These are phyloP conservation scores for Euzophera pinguis DNA, from an alignment of 2,888 invertebrate species.

Conservation along the genomic window DNA sequence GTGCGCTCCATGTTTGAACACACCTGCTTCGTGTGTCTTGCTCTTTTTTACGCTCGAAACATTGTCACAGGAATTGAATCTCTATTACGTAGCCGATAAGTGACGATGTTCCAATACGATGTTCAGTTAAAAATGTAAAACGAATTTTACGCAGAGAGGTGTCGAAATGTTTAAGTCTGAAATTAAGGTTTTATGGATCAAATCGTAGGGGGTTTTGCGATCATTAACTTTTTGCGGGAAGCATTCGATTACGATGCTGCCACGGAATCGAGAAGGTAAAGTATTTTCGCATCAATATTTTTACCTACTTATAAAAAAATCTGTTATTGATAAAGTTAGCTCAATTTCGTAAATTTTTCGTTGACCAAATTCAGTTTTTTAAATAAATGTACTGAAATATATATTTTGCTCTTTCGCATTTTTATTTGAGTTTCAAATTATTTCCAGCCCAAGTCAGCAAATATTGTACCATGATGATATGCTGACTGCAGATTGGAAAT, in stretches of 20 bases:
- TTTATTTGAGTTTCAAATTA: too few relatives aligned
- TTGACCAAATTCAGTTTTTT: too few relatives aligned
- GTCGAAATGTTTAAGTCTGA: conserved; percentile 21
- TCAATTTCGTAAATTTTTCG: too few relatives aligned
- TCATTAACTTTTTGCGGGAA: conserved; percentile 13
- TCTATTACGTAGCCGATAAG: background rate
- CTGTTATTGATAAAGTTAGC: too few relatives aligned
- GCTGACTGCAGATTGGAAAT: too few relatives aligned
- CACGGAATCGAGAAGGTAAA: background rate
- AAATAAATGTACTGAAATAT: too few relatives aligned
- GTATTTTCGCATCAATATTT: background rate
- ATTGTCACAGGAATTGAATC: conserved; percentile 2
- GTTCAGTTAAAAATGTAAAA: conserved; percentile 15
- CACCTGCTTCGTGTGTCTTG: conserved; percentile 25
- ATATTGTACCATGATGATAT: too few relatives aligned
- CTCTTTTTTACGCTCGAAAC: conserved; percentile 8
- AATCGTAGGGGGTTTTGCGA: conserved; percentile 15
- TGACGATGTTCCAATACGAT: background rate
- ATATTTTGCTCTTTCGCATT: too few relatives aligned
- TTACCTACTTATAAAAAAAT: too few relatives aligned
- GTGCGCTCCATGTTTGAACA: conserved; percentile 33
- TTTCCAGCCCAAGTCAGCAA: too few relatives aligned
- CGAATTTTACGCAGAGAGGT: conserved; percentile 18
- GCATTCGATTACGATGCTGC: conserved; percentile 1
- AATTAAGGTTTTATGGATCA: conserved; percentile 21